A percentile compares a stretch with the other conserved stretches of the same genome.
Conservation (phyloP, 2,113 vertebrate genomes). For the Urocynchramus pylzowi region DNA sequence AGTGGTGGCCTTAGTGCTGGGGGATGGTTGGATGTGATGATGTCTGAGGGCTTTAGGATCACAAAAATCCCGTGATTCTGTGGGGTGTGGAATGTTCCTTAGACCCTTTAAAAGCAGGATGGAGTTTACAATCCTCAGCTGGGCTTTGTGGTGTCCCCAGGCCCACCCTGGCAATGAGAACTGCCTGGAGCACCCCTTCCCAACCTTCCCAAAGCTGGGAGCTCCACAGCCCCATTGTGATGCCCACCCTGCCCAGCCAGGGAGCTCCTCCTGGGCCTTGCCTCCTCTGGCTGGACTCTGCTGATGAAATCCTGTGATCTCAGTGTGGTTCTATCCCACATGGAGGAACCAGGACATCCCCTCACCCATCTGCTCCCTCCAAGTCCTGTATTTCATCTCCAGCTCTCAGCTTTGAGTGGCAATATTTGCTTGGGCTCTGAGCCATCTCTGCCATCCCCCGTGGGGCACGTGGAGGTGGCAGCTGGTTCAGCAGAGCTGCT, state of each 20-base stretch:
- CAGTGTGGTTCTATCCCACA: neutral
- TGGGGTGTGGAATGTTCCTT: accelerated
- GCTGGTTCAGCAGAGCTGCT: neutral
- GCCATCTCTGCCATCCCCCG: neutral
- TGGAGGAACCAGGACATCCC: neutral
- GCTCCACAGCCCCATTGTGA: accelerated
- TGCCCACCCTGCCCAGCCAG: neutral
- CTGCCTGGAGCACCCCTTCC: neutral
- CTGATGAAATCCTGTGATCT: neutral
- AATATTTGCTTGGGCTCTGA: neutral
- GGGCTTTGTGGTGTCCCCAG: neutral
- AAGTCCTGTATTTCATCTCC: neutral
- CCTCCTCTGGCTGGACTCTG: neutral
- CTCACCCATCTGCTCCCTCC: neutral
- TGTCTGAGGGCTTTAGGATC: no score
- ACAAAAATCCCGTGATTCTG: neutral
- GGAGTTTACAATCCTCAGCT: neutral
- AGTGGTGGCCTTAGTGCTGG: no score
- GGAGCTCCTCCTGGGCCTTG: neutral
- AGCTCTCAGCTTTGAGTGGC: neutral
- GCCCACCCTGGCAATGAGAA: neutral
- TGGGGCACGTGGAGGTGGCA: neutral
- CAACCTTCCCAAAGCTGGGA: neutral
- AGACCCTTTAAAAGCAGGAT: neutral
- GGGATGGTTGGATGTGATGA: neutral